phyloP scores from a whole-genome alignment of 2,113 vertebrate genomes.

The Anoura caudifer region DNA sequence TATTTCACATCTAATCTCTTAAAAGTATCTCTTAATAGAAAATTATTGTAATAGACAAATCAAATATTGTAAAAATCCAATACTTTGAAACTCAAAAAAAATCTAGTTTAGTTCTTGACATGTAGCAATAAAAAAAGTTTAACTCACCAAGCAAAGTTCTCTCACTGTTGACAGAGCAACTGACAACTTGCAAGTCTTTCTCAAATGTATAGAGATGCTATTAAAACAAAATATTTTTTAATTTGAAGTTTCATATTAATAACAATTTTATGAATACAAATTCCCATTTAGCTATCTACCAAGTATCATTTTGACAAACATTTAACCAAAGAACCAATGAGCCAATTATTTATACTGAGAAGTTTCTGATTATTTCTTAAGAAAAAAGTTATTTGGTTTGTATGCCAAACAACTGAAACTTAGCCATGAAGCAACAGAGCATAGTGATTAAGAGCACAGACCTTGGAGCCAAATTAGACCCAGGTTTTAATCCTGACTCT shows the following conservation, averaged over 20 bases:
- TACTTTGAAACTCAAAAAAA: not conserved
- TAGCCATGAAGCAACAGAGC: not conserved
- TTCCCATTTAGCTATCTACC: not conserved
- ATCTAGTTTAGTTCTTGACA: not conserved
- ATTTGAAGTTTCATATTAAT: not conserved
- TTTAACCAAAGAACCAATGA: not conserved
- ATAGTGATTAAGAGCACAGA: not conserved
- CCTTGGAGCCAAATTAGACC: not conserved
- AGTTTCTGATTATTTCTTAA: not conserved
- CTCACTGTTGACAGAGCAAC: constrained; percentile 93
- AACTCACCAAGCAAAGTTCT: constrained; percentile 93
- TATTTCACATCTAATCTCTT: not conserved
- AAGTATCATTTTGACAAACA: not conserved
- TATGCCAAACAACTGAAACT: not conserved
- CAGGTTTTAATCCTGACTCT: not conserved
- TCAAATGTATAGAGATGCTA: constrained; percentile 95
- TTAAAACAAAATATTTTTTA: constrained; percentile 57
- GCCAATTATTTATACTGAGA: not conserved
- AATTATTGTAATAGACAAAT: not conserved
- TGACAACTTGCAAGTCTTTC: constrained; percentile 90
- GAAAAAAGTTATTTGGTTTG: not conserved
- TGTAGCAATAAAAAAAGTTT: constrained; percentile 1
- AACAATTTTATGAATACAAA: not conserved
- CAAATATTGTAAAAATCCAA: constrained; percentile 27
- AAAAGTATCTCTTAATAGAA: constrained; percentile 5